A percentile compares a stretch with the other conserved stretches of the same genome.
Evolutionary conservation across 2,797 vertebrate species (phyloP).

Genomic region (Diplodus sargus): DNA sequence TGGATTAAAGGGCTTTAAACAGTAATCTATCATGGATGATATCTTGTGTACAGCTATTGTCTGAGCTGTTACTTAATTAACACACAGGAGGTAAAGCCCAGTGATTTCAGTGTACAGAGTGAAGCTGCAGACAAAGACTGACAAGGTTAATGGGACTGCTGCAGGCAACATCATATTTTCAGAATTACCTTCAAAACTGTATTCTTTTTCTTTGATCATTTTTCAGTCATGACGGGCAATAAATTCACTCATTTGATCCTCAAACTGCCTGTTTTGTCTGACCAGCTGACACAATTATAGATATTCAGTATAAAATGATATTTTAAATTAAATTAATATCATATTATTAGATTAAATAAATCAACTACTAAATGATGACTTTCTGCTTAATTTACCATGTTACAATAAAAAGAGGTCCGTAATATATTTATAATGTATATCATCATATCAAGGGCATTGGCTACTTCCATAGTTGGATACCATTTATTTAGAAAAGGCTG

Average conservation of each 20-base stretch:
- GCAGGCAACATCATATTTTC: neutral
- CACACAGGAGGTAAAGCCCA: neutral
- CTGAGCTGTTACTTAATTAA: conserved; percentile 17
- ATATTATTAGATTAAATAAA: neutral
- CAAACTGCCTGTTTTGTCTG: neutral
- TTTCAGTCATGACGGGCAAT: neutral
- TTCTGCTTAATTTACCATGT: neutral
- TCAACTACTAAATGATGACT: neutral
- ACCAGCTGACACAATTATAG: neutral
- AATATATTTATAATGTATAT: too few relatives aligned
- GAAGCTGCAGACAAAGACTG: conserved; percentile 13
- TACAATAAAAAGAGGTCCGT: neutral
- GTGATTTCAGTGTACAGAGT: neutral
- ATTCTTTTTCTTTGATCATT: neutral
- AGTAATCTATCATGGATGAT: conserved; percentile 66
- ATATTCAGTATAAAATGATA: neutral
- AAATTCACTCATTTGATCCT: neutral
- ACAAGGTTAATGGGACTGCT: conserved; percentile 20
- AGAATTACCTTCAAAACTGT: neutral
- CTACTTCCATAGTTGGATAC: neutral
- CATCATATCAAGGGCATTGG: too few relatives aligned
- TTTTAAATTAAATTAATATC: too few relatives aligned
- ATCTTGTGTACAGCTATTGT: conserved; percentile 51
- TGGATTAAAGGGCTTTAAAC: conserved; percentile 69
- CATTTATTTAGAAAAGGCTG: neutral